Conservation (phyloP, 2,113 vertebrate species). For the Pachycephala philippinensis region DNA sequence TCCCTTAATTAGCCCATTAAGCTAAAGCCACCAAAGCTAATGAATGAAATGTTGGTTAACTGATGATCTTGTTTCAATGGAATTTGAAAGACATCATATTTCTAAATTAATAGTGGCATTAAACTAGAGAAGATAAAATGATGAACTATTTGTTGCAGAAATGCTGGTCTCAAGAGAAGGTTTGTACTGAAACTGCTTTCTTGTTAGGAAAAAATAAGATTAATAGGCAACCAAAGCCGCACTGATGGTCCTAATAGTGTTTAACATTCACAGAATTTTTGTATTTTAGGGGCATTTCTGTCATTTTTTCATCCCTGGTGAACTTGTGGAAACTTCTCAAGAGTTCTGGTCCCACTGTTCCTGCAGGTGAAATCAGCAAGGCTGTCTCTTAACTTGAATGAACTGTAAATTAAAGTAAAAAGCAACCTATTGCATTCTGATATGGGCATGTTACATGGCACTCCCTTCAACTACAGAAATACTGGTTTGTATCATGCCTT, state of each 20-base stretch:
- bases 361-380: neutral
- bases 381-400: neutral
- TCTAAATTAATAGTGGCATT: slow-evolving; percentile 47
- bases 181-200: neutral
- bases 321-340: neutral
- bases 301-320: neutral
- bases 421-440: neutral
- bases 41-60: slow-evolving; percentile 44
- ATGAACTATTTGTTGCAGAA: slow-evolving; percentile 30
- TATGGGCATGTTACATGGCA: neutral
- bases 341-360: neutral
- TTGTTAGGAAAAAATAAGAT: neutral
- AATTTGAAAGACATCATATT: slow-evolving; percentile 44
- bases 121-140: slow-evolving; percentile 29
- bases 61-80: slow-evolving; percentile 38
- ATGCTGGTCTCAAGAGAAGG: slow-evolving; percentile 1
- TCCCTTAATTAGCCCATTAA: slow-evolving; percentile 54
- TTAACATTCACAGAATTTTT: neutral
- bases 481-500: neutral
- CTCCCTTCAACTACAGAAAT: neutral
- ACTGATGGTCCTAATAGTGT: neutral
- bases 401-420: neutral
- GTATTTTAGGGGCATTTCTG: neutral
- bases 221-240: neutral
- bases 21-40: slow-evolving; percentile 44